These are phyloP conservation scores for Dromococcyx pavoninus DNA, from an alignment of 2,797 vertebrate species.

Conservation along the genomic window DNA sequence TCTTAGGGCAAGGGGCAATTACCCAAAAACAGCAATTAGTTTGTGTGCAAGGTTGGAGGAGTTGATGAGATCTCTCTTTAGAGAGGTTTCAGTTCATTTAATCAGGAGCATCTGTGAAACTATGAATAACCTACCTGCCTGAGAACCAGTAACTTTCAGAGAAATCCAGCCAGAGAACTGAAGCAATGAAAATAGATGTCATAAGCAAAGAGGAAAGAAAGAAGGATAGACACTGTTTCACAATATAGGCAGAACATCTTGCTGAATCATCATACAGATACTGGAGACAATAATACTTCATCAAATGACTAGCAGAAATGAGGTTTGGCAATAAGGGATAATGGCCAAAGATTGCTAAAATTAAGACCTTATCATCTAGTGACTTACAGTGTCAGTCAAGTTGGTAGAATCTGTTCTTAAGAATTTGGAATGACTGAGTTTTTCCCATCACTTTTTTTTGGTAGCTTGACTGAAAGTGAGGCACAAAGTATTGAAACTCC, in stretches of 20 bases:
- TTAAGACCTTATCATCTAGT: neutral
- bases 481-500: neutral
- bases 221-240: neutral
- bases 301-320: neutral
- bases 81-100: constrained; percentile 64
- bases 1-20: neutral
- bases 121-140: constrained; percentile 22
- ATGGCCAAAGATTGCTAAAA: neutral
- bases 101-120: constrained; percentile 39
- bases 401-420: neutral
- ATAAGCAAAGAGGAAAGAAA: constrained; percentile 1
- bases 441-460: neutral
- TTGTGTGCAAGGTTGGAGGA: constrained; percentile 11
- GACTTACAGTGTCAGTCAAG: neutral
- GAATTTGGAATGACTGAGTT: neutral
- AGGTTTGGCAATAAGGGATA: neutral
- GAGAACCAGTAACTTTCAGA: constrained; percentile 27
- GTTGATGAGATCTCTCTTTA: constrained; percentile 40
- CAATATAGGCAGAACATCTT: neutral
- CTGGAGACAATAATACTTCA: neutral
- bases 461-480: neutral
- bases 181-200: constrained; percentile 20
- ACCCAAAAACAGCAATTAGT: constrained; percentile 47
- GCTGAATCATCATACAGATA: neutral
- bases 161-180: constrained; percentile 39